Evolutionary conservation across 2,797 vertebrate genomes (phyloP).

Genomic region (Melanotaenia parkinsoni): DNA sequence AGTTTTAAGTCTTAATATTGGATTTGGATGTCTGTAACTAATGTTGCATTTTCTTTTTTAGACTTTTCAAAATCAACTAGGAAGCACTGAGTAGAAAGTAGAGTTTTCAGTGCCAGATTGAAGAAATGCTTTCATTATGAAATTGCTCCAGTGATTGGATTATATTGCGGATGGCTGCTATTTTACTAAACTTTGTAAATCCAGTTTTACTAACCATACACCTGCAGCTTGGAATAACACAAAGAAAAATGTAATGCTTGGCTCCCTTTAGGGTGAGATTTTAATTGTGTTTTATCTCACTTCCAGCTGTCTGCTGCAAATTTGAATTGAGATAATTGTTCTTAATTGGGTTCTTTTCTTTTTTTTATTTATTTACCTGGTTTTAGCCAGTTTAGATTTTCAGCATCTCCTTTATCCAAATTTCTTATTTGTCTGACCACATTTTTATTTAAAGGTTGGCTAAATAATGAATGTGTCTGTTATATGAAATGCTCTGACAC

Average conservation of each 20-base stretch:
- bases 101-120: background rate
- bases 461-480: background rate
- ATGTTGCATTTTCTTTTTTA: background rate
- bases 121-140: background rate
- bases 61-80: background rate
- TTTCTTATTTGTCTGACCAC: background rate
- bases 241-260: background rate
- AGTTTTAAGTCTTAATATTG: background rate
- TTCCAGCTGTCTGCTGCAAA: background rate
- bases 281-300: background rate
- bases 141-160: conserved; percentile 3
- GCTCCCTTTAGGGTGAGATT: background rate
- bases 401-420: background rate
- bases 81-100: background rate
- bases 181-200: background rate
- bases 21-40: background rate
- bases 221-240: background rate
- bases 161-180: background rate
- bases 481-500: background rate
- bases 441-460: background rate
- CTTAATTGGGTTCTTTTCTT: background rate
- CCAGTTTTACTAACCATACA: background rate
- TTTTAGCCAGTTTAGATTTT: background rate
- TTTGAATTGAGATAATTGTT: background rate
- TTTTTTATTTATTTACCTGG: background rate